Conservation (phyloP, 2,797 vertebrate species). For the Catostomus latipinnis region DNA sequence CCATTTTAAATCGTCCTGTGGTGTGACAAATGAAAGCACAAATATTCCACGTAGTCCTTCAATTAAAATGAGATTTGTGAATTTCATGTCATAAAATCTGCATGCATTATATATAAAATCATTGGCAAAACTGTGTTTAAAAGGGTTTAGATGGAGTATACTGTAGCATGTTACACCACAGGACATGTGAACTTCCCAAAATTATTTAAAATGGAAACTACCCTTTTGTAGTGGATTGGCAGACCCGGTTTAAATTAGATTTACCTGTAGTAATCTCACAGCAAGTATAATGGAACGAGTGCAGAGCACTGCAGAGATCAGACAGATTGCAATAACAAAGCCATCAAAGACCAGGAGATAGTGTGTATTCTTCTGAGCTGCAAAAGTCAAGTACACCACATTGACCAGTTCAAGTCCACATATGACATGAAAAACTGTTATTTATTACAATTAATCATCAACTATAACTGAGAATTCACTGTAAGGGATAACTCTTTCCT, state of each 20-base stretch:
- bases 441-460: not conserved
- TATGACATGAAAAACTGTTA: not conserved
- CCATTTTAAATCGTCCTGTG: no score
- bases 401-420: not conserved
- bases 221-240: not conserved
- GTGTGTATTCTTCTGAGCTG: slow-evolving; percentile 89
- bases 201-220: no score
- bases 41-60: no score
- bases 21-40: no score
- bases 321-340: slow-evolving; percentile 88
- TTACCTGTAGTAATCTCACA: slow-evolving; percentile 87
- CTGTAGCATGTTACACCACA: no score
- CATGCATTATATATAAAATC: no score
- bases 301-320: slow-evolving; percentile 90
- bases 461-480: not conserved
- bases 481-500: slow-evolving; percentile 42
- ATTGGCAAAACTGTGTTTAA: no score
- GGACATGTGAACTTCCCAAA: no score
- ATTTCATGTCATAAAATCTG: no score
- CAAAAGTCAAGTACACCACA: slow-evolving; percentile 42
- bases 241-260: not conserved
- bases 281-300: slow-evolving; percentile 90
- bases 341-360: slow-evolving; percentile 90
- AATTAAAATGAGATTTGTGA: no score
- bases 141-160: no score